Evolutionary conservation across 2,888 invertebrate genomes (phyloP), one percentile per base, ranked within the genome.

Genomic region (Flabesymbios commensalis): DNA sequence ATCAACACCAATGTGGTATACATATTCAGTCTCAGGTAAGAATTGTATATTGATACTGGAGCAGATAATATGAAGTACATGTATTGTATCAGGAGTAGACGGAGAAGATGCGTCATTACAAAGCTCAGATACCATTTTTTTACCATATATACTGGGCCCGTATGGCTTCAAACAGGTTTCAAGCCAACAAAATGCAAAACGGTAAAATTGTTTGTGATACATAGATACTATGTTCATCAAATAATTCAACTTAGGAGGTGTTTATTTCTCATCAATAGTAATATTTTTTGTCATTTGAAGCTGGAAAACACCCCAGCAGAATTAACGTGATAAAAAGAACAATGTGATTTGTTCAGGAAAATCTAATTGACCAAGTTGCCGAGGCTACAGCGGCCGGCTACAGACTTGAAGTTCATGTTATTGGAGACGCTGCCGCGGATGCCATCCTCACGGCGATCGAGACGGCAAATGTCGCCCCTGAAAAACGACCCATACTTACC

Each of bases 391-490:
- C 29, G 14, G 32, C 17, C 14, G 69, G 69, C 10, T 62, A 54
- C 47, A 51, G 69, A 33, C 28, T 69, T 41, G 69, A 69, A 39
- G 57, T 67, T 4, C 69, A 69, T 33, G 63, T 51, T 28, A 69
- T 69, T 10, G 69, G 69, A 5, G 69, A 69, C 41, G 51, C 57
- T 2, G 65, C 63, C 3, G 66, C 65, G 1, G 67, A 69, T 24
- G 42, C 49, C 2, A 64, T 58, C 1, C 49, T 69, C 5, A 49
- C 43, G 10, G 63, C 63, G 1, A 24, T 69, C 28, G 63, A 68
- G 24, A 31, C 22, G 3, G 62, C 47, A 2, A 22, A 55, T 7
- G 63, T 69, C 5, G 28, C 57, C 24, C 63, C 59, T 2, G 59
- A 65, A 24, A 61, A 56, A 31, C 36, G 69, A 24, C 67, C 69